These are phyloP conservation scores for Acyrthosiphon pisum DNA, from an alignment of 1,140 invertebrate species.

Conservation along the genomic window DNA sequence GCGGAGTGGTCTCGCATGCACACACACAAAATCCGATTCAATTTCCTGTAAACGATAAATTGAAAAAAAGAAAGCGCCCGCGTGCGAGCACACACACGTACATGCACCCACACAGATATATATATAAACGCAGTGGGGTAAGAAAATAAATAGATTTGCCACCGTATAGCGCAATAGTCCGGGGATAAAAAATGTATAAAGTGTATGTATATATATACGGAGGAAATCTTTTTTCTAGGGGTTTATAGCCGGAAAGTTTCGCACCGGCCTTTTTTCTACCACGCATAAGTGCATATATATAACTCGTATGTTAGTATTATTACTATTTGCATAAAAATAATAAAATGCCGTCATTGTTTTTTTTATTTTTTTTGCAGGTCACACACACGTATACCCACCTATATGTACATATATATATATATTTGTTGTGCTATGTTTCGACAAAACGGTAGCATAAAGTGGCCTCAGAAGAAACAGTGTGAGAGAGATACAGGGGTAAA, in stretches of 20 bases:
- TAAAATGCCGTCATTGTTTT: background rate
- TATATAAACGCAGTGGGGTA: slow-evolving; percentile 6
- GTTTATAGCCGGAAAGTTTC: slow-evolving; percentile 27
- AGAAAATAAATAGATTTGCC: slow-evolving; percentile 52
- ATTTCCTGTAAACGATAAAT: slow-evolving; percentile 57
- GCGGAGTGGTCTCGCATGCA: slow-evolving; percentile 52
- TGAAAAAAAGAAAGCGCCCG: slow-evolving; percentile 44
- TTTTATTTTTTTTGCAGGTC: background rate
- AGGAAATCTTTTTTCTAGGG: slow-evolving; percentile 46
- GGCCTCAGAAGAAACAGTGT: background rate
- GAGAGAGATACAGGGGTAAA: background rate
- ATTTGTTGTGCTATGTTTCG: too few relatives aligned
- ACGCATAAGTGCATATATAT: background rate
- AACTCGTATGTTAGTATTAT: background rate
- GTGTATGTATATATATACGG: background rate
- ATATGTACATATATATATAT: background rate
- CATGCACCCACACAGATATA: background rate
- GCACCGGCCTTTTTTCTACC: background rate
- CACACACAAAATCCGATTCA: slow-evolving; percentile 53
- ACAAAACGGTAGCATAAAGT: background rate
- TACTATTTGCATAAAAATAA: slow-evolving; percentile 37
- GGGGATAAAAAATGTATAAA: slow-evolving; percentile 16
- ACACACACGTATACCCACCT: background rate
- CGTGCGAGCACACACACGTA: background rate
- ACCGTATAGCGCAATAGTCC: background rate